phyloP scores from a whole-genome alignment of 2,888 invertebrate genomes.

The Mimumesa dahlbomi region DNA sequence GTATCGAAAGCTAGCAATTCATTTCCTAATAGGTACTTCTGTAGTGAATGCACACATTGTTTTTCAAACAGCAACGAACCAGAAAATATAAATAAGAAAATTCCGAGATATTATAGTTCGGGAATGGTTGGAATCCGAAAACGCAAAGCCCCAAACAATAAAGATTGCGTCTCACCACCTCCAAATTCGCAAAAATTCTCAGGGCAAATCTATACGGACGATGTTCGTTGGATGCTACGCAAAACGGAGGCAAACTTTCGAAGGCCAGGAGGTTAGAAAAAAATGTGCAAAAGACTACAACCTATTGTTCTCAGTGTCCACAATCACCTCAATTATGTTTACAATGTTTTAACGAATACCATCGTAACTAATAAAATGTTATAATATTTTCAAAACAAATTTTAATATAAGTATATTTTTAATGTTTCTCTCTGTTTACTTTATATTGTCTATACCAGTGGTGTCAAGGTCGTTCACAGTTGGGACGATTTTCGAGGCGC shows the following conservation, averaged over 20 bases:
- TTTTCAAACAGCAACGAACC: slow-evolving; percentile 50
- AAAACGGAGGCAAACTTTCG: slow-evolving; percentile 44
- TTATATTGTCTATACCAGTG: too few species aligned
- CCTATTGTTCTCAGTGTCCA: too few species aligned
- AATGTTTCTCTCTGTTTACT: too few species aligned
- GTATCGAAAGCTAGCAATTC: slow-evolving; percentile 35
- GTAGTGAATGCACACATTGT: slow-evolving; percentile 43
- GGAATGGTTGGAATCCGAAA: slow-evolving; percentile 35
- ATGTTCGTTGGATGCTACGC: slow-evolving; percentile 50
- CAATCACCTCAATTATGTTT: too few species aligned
- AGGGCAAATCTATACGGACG: slow-evolving; percentile 52
- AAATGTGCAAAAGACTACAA: too few species aligned
- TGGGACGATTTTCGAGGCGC: too few species aligned
- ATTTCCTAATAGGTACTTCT: slow-evolving; percentile 24
- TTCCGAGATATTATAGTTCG: slow-evolving; percentile 45
- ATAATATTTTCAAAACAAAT: too few species aligned
- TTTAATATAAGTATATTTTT: too few species aligned
- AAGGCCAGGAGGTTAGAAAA: slow-evolving; percentile 50
- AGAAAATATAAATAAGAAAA: slow-evolving; percentile 51
- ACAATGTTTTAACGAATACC: too few species aligned
- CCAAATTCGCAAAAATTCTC: slow-evolving; percentile 30
- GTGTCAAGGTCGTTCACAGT: too few species aligned
- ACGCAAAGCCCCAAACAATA: slow-evolving; percentile 21
- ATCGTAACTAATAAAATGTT: too few species aligned
- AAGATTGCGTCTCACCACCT: slow-evolving; percentile 35